A percentile compares a stretch with the other conserved stretches of the same genome.
Conservation (phyloP, 2,888 invertebrate species). For the Cetonia aurata region DNA sequence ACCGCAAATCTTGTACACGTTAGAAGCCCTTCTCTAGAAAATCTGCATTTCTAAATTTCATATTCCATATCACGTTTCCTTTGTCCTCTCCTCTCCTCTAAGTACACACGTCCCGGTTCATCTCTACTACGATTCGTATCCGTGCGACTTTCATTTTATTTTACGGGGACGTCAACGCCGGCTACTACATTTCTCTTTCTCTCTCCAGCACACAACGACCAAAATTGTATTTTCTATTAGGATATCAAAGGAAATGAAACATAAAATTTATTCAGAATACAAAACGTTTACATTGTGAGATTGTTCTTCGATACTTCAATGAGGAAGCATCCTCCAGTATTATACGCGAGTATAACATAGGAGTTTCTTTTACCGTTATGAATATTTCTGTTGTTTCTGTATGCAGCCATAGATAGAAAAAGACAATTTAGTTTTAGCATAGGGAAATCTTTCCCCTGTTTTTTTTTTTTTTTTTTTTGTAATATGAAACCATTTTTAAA, state of each 20-base stretch:
- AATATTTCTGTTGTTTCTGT: background rate
- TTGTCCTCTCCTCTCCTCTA: conserved; percentile 54
- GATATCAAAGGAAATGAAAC: conserved; percentile 43
- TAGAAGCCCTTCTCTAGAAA: conserved; percentile 47
- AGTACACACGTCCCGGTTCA: conserved; percentile 52
- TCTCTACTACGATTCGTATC: conserved; percentile 44
- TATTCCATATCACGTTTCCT: conserved; percentile 58
- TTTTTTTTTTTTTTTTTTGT: no score
- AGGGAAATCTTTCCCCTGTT: no score
- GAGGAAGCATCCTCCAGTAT: conserved; percentile 16
- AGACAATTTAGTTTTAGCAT: background rate
- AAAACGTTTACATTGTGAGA: conserved; percentile 41
- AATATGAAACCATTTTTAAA: no score
- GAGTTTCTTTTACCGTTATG: background rate
- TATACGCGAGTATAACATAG: background rate
- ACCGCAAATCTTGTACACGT: conserved; percentile 51
- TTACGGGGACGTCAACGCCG: conserved; percentile 47
- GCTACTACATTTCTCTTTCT: conserved; percentile 15
- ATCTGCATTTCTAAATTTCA: conserved; percentile 58
- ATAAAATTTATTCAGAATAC: conserved; percentile 44
- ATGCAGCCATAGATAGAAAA: background rate
- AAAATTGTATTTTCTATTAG: conserved; percentile 47
- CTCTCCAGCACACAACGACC: background rate
- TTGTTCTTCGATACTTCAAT: conserved; percentile 38
- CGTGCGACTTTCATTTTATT: conserved; percentile 49